These are phyloP conservation scores for Gnathonemus longibarbis DNA, from an alignment of 2,113 vertebrate species.

Conservation along the genomic window DNA sequence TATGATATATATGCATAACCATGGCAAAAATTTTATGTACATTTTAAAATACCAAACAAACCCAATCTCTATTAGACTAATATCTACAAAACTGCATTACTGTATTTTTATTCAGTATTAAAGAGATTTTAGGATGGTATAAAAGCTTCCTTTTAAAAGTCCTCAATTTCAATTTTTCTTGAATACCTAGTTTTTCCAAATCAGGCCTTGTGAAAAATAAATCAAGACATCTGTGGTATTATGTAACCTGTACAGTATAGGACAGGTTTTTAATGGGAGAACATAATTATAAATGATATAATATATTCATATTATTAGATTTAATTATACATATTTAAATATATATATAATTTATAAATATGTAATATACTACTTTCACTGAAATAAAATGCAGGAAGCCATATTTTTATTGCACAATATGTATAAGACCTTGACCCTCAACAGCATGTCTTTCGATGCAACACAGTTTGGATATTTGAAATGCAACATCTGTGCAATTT, in stretches of 20 bases:
- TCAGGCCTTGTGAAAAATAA: conserved; percentile 23
- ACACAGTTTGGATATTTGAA: background rate
- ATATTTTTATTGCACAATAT: conserved; percentile 24
- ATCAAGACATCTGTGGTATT: conserved; percentile 28
- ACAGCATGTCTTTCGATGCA: background rate
- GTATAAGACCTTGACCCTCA: background rate
- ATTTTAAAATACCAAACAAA: conserved; percentile 31
- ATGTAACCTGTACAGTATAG: conserved; percentile 37
- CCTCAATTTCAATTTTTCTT: conserved; percentile 17
- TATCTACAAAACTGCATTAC: conserved; percentile 72
- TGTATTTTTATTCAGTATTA: conserved; percentile 60
- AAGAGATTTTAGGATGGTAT: conserved; percentile 68
- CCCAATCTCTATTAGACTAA: conserved; percentile 46
- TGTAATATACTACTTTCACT: background rate
- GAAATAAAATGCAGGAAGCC: conserved; percentile 1
- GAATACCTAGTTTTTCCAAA: background rate
- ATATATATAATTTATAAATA: conserved; percentile 5
- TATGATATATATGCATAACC: conserved; percentile 29
- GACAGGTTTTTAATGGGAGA: conserved; percentile 16
- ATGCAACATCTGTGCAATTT: background rate
- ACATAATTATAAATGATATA: background rate
- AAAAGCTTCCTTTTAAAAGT: conserved; percentile 48
- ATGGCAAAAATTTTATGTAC: conserved; percentile 28
- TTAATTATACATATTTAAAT: conserved; percentile 5
- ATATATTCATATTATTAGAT: background rate